Conservation (phyloP, 2,797 vertebrate genomes). For the Streptopelia turtur region DNA sequence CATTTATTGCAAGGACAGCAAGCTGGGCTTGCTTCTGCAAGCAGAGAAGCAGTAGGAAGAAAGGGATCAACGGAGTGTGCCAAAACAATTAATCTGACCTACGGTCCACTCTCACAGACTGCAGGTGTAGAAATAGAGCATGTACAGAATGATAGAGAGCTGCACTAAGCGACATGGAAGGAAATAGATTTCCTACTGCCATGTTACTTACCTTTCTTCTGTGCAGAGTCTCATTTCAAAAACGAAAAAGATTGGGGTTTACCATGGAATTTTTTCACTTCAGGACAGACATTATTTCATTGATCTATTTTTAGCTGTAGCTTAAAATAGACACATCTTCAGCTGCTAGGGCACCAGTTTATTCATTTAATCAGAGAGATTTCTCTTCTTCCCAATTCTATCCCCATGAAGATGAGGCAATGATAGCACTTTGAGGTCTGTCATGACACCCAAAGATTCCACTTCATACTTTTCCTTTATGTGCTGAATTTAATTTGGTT, state of each 20-base stretch:
- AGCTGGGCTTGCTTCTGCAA: not conserved
- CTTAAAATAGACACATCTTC: not conserved
- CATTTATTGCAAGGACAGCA: not conserved
- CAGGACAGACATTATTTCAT: not conserved
- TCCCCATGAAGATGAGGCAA: not conserved
- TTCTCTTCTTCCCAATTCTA: not conserved
- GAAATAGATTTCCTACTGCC: not conserved
- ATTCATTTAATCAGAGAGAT: not conserved
- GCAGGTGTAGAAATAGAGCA: not conserved
- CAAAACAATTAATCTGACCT: not conserved
- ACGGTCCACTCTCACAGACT: not conserved
- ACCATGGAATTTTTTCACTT: not conserved
- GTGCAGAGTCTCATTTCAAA: not conserved
- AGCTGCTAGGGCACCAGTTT: not conserved
- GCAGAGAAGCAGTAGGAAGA: not conserved
- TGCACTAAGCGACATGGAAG: not conserved
- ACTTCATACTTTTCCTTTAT: not conserved
- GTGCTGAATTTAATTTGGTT: not conserved
- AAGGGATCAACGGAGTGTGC: not conserved
- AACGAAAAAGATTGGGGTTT: not conserved
- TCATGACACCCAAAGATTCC: not conserved
- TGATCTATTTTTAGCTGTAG: not conserved
- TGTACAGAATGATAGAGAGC: not conserved
- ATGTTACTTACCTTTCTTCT: not conserved
- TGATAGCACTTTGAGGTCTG: not conserved